These are phyloP conservation scores for Myopa testacea DNA, from an alignment of 2,888 invertebrate genomes.

Conservation along the genomic window DNA sequence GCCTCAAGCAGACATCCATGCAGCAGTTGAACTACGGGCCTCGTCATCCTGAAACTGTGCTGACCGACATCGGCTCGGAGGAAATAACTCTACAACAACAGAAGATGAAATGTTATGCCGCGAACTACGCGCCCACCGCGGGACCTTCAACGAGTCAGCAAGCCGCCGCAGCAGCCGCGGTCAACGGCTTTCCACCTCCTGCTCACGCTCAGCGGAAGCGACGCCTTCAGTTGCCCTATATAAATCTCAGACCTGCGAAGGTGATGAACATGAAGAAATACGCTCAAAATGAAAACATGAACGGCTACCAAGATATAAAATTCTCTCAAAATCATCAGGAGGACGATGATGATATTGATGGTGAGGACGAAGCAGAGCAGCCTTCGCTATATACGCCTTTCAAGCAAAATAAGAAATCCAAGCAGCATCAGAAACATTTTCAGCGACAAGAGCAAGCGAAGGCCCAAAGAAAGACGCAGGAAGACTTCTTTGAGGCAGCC, in stretches of 20 bases:
- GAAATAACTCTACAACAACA: conserved; percentile 23
- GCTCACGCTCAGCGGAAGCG: conserved; percentile 49
- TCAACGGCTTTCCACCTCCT: conserved; percentile 42
- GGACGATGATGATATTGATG: conserved; percentile 16
- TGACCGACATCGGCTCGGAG: conserved; percentile 55
- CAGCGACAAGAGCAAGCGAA: conserved; percentile 31
- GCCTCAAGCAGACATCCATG: conserved; percentile 56
- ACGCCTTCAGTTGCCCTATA: conserved; percentile 37
- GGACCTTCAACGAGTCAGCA: conserved; percentile 53
- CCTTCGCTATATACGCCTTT: not conserved
- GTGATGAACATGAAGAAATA: conserved; percentile 20
- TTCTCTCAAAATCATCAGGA: conserved; percentile 40
- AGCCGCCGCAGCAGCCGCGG: conserved; percentile 44
- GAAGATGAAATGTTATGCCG: not conserved
- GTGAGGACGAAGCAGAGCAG: not conserved
- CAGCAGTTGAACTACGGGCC: conserved; percentile 53
- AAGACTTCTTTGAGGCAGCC: conserved; percentile 56
- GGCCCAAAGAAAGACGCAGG: conserved; percentile 43
- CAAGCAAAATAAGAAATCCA: conserved; percentile 7
- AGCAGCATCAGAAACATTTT: conserved; percentile 12
- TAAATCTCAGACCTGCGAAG: conserved; percentile 1
- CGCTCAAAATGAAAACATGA: conserved; percentile 50
- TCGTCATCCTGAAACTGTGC: conserved; percentile 57
- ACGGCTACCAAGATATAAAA: conserved; percentile 17
- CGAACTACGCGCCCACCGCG: conserved; percentile 39